Conservation (phyloP, 2,797 vertebrate species). For the Poeciliopsis infans region DNA sequence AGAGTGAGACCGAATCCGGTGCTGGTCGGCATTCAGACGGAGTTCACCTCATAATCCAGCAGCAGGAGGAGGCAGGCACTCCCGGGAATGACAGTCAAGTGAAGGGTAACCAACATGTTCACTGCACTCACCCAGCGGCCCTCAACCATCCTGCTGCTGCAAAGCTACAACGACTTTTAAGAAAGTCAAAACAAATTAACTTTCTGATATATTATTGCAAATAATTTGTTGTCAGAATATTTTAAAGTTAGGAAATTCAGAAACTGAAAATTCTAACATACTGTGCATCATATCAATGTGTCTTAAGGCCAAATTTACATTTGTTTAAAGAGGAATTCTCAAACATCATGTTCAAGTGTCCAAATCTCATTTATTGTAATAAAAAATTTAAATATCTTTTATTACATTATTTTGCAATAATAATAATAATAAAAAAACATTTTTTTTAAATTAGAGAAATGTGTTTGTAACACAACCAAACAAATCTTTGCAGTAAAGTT, state of each 20-base stretch:
- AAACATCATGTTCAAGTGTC: not conserved
- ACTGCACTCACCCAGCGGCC: slow-evolving; percentile 20
- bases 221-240: not conserved
- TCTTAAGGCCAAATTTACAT: not conserved
- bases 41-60: slow-evolving; percentile 70
- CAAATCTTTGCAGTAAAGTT: not conserved
- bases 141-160: slow-evolving; percentile 10
- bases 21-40: slow-evolving; percentile 62
- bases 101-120: slow-evolving; percentile 50
- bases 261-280: not conserved
- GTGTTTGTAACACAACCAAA: not conserved
- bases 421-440: not conserved
- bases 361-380: not conserved
- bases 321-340: not conserved
- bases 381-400: not conserved
- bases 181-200: not conserved
- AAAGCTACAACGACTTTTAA: not conserved
- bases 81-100: slow-evolving; percentile 61
- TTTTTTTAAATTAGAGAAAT: not conserved
- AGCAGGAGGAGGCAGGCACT: slow-evolving; percentile 44
- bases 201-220: not conserved
- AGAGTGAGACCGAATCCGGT: slow-evolving; percentile 17
- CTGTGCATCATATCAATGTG: not conserved
- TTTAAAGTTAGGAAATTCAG: not conserved
- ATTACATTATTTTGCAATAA: not conserved